phyloP scores from a whole-genome alignment of 1,140 invertebrate species.

The Trichogramma pretiosum region DNA sequence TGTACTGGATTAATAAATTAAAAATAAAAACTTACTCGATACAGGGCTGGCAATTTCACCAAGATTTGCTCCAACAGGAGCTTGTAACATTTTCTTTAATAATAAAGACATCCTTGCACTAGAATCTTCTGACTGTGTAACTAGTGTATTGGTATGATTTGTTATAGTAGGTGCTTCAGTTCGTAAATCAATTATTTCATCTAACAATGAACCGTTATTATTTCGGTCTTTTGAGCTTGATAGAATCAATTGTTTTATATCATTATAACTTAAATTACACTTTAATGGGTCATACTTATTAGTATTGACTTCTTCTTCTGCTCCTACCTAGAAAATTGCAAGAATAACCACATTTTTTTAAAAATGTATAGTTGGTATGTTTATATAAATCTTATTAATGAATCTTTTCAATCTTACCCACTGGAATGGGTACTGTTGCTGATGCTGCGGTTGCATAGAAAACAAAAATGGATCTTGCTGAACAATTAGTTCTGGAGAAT shows the following conservation, averaged over 20 bases:
- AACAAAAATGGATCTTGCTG: slow-evolving; percentile 9
- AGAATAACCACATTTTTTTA: neutral
- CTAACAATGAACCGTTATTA: slow-evolving; percentile 23
- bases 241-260: slow-evolving; percentile 30
- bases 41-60: slow-evolving; percentile 33
- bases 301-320: slow-evolving; percentile 30
- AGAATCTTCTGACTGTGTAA: neutral
- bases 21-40: slow-evolving; percentile 8
- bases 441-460: slow-evolving; percentile 20
- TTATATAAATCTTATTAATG: neutral
- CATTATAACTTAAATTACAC: slow-evolving; percentile 27
- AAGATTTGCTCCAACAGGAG: slow-evolving; percentile 38
- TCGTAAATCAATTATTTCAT: slow-evolving; percentile 26
- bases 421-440: slow-evolving; percentile 29
- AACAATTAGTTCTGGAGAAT: neutral
- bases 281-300: slow-evolving; percentile 27
- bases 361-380: neutral
- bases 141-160: slow-evolving; percentile 10
- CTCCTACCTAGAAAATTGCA: slow-evolving; percentile 26
- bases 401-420: slow-evolving; percentile 26
- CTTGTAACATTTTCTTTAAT: slow-evolving; percentile 40
- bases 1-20: too few species aligned
- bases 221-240: slow-evolving; percentile 26
- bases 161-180: slow-evolving; percentile 18
- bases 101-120: slow-evolving; percentile 20